Base-by-base conservation (phyloP, 2,797 vertebrate genomes). In the Anguilla pacifica region DNA sequence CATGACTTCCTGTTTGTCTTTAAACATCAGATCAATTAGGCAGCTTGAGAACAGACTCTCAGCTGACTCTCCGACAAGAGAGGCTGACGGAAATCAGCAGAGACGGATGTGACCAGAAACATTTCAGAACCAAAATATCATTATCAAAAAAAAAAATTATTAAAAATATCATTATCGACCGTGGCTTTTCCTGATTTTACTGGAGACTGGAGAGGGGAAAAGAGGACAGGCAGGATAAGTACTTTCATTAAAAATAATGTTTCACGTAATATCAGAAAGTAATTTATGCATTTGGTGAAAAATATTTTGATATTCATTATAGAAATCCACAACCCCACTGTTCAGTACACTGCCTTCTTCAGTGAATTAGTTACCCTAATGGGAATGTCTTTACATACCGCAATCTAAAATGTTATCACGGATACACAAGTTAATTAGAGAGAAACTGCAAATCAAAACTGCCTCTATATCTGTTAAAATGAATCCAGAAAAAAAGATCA, bases 291-390 rank as follows among this genome's bases (percentile, higher is more conserved):
- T 67, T 67, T 67, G 3, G 72, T 74, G 1, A 74, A 57, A 74
- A 39, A 74, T 74, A 74, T 74, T 74, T 74, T 35, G 67, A 74
- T 35, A 74, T 74, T 39, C 11, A 39, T 74, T 39, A 74, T 74
- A 15, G 72, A 74, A 31, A 74, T 74, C 74, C 35, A 43, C 35
- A 15, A 39, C 28, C 39, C 72, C 31, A 79, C 74, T 79, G 74
- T 79, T 74, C 35, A 17, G 31, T 31, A 74, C 10, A 39, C 74
- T 79, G 74, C 74, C 39, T 19, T 46, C 72, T 39, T 39, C 31
- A 39, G 72, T 74, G n/a, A 35, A 74, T 74, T 35, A 74, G 31
- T 74, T 35, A 11, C 13, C 39, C 72, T 74, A 31, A 74, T 39
- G 31, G 72, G 4, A 74, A 74, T 9, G 10, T 72, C 67, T 13